phyloP scores from a whole-genome alignment of 35 echinoderm and acorn worm genomes.

The Eucidaris tribuloides region DNA sequence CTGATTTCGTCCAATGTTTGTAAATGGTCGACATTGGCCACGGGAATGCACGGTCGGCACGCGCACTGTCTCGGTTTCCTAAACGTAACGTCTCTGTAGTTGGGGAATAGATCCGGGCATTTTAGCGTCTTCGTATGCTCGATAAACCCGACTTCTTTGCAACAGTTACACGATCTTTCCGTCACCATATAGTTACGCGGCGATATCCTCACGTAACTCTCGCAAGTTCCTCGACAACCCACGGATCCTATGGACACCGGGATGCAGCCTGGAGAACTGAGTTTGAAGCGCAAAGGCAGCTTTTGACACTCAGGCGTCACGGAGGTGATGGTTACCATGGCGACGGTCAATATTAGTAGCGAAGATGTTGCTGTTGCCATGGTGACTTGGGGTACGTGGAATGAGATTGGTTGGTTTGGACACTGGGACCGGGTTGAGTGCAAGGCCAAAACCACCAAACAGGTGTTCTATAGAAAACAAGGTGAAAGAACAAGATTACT shows the following conservation, averaged over 20 bases:
- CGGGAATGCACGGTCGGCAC: constrained; percentile 44
- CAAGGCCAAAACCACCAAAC: too few species aligned
- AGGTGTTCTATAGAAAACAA: too few species aligned
- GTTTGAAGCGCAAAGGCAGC: constrained; percentile 2
- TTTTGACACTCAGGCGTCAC: constrained; percentile 9
- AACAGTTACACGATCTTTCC: constrained; percentile 59
- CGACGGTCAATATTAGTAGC: not conserved
- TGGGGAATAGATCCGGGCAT: constrained; percentile 25
- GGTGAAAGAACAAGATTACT: too few species aligned
- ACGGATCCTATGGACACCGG: not conserved
- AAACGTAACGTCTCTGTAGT: constrained; percentile 3
- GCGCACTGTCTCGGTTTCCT: constrained; percentile 22
- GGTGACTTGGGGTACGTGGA: not conserved
- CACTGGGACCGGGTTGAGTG: too few species aligned
- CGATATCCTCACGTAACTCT: constrained; percentile 51
- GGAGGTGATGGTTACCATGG: not conserved
- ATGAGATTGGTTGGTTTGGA: too few species aligned
- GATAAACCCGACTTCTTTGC: constrained; percentile 36
- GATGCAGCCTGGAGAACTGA: constrained; percentile 28
- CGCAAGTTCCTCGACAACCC: constrained; percentile 52
- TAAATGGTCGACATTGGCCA: not conserved
- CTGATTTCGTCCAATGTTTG: constrained; percentile 4
- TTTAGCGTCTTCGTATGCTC: not conserved
- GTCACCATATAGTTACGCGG: constrained; percentile 49
- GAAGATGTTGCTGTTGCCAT: constrained; percentile 6